phyloP scores from a whole-genome alignment of 1,140 invertebrate genomes.

The Agrilus planipennis region DNA sequence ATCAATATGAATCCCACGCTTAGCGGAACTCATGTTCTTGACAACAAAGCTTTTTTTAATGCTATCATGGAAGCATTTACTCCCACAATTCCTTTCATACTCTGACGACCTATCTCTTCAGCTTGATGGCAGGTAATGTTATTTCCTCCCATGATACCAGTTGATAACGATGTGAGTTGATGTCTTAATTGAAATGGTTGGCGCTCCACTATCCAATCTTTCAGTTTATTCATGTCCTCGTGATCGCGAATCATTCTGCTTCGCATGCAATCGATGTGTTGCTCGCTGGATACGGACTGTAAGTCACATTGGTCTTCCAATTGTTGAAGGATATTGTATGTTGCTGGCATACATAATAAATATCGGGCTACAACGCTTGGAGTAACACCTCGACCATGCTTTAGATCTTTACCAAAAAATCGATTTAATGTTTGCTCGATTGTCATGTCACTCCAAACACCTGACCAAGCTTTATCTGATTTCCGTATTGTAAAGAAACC shows the following conservation, averaged over 20 bases:
- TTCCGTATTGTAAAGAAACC: slow-evolving; percentile 30
- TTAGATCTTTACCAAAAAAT: slow-evolving; percentile 15
- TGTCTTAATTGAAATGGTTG: neutral
- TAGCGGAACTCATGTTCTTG: neutral
- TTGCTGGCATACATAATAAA: neutral
- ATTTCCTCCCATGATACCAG: neutral
- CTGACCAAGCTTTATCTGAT: slow-evolving; percentile 33
- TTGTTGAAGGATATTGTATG: neutral
- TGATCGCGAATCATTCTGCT: neutral
- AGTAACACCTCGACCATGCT: slow-evolving; percentile 1
- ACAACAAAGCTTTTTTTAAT: neutral
- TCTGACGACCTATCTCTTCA: neutral
- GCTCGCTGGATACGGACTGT: neutral
- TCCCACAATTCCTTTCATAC: neutral
- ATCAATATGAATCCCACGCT: neutral
- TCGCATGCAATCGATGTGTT: neutral
- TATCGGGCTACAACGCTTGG: neutral
- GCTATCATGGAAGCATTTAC: neutral
- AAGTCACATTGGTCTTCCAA: neutral
- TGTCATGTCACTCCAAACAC: slow-evolving; percentile 30
- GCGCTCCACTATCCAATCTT: neutral
- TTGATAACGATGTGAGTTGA: neutral
- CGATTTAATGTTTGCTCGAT: slow-evolving; percentile 31
- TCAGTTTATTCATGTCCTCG: neutral
- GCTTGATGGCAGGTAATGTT: neutral